phyloP scores from a whole-genome alignment of 2,888 invertebrate species.

The Microplitis deprimator region DNA sequence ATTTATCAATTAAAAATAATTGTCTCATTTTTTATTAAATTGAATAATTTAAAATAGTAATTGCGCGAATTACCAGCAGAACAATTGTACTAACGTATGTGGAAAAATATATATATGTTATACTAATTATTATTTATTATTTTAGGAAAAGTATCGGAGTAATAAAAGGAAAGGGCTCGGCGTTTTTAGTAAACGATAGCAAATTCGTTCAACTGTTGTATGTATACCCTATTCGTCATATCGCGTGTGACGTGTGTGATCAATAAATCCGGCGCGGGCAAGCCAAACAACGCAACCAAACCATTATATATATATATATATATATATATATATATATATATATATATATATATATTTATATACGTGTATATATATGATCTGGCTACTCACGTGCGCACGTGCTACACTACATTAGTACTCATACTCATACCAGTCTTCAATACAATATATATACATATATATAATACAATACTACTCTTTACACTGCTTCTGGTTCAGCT shows the following conservation, averaged over 20 bases:
- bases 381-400: slow-evolving; percentile 51
- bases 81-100: too few relatives aligned
- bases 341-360: neutral
- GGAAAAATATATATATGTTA: neutral
- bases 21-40: neutral
- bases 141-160: neutral
- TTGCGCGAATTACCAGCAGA: neutral
- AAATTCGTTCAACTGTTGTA: slow-evolving; percentile 29
- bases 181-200: slow-evolving; percentile 8
- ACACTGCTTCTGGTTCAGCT: slow-evolving; percentile 24
- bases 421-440: slow-evolving; percentile 18
- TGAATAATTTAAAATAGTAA: neutral
- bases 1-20: neutral
- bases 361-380: slow-evolving; percentile 19
- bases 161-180: neutral
- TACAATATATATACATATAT: neutral
- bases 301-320: neutral
- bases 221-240: slow-evolving; percentile 52
- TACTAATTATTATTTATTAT: neutral
- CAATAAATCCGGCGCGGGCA: slow-evolving; percentile 68
- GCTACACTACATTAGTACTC: slow-evolving; percentile 34
- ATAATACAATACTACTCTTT: neutral
- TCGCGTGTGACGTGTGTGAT: slow-evolving; percentile 66
- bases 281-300: slow-evolving; percentile 46
- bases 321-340: too few relatives aligned